A percentile compares a stretch with the other conserved stretches of the same genome.
Evolutionary conservation across 2,888 invertebrate species (phyloP).

Genomic region (Sicus ferrugineus): DNA sequence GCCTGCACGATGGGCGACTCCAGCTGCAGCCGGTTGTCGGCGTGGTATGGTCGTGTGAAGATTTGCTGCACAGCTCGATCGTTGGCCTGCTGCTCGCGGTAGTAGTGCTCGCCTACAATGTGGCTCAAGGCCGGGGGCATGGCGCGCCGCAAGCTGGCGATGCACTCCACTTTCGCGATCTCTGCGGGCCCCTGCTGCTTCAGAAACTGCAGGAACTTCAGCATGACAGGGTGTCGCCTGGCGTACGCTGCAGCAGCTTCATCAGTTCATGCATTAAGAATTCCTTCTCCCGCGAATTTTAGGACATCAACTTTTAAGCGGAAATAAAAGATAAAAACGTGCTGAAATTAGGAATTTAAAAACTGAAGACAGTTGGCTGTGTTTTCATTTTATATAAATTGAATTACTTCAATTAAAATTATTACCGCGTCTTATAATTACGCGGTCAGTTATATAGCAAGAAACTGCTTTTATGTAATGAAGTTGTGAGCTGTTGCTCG

Average conservation of each 20-base stretch:
- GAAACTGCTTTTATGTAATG: too few species aligned
- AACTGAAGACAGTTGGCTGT: too few species aligned
- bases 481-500: too few species aligned
- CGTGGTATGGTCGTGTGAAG: slow-evolving; percentile 49
- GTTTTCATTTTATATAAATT: too few species aligned
- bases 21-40: slow-evolving; percentile 53
- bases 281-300: too few species aligned
- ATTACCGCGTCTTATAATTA: too few species aligned
- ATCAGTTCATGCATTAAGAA: slow-evolving; percentile 53
- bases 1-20: slow-evolving; percentile 50
- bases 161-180: slow-evolving; percentile 54
- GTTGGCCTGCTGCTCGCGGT: slow-evolving; percentile 44
- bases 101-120: slow-evolving; percentile 53
- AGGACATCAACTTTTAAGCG: too few species aligned
- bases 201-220: slow-evolving; percentile 54
- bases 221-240: slow-evolving; percentile 52
- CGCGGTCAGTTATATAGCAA: too few species aligned
- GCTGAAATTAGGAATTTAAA: too few species aligned
- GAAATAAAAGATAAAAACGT: too few species aligned
- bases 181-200: slow-evolving; percentile 56
- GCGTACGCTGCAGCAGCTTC: slow-evolving; percentile 48
- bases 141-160: slow-evolving; percentile 53
- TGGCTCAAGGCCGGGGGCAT: slow-evolving; percentile 59
- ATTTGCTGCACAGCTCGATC: slow-evolving; percentile 48
- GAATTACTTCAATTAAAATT: too few species aligned